Percentiles rank a stretch among this genome's conserved stretches.
Evolutionary conservation across 2,888 invertebrate species (phyloP).

Genomic region (Drosophila conformis): DNA sequence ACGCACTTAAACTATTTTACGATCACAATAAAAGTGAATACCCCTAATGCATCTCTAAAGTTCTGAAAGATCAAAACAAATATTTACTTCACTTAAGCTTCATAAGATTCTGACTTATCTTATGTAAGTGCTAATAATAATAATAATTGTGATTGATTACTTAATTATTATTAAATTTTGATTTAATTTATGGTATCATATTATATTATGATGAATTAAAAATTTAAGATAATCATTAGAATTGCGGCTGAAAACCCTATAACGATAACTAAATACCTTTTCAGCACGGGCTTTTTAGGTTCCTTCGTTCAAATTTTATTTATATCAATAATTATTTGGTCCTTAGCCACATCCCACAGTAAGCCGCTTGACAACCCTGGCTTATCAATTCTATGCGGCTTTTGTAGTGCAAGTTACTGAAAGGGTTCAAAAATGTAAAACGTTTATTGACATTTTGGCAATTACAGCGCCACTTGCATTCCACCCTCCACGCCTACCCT

Average conservation of each 20-base stretch:
- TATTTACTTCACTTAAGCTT: neutral
- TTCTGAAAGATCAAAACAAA: neutral
- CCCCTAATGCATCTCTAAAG: neutral
- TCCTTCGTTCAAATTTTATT: neutral
- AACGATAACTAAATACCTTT: neutral
- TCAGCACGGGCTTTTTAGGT: neutral
- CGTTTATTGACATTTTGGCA: slow-evolving; percentile 64
- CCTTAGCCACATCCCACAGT: neutral
- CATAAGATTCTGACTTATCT: too few relatives aligned
- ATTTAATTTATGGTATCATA: neutral
- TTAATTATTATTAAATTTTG: neutral
- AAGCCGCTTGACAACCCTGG: slow-evolving; percentile 54
- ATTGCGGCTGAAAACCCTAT: neutral
- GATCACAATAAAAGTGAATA: neutral
- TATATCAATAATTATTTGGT: neutral
- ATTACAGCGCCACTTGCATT: slow-evolving; percentile 48
- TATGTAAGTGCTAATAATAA: too few relatives aligned
- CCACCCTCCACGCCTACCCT: neutral
- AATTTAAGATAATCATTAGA: neutral
- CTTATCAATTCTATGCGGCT: slow-evolving; percentile 62
- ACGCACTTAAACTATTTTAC: neutral
- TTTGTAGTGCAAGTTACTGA: slow-evolving; percentile 37
- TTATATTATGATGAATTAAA: neutral
- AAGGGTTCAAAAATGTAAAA: slow-evolving; percentile 48
- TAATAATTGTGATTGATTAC: too few relatives aligned